Base-by-base conservation (phyloP, 2,113 vertebrate species). In the Pardalotus punctatus region DNA sequence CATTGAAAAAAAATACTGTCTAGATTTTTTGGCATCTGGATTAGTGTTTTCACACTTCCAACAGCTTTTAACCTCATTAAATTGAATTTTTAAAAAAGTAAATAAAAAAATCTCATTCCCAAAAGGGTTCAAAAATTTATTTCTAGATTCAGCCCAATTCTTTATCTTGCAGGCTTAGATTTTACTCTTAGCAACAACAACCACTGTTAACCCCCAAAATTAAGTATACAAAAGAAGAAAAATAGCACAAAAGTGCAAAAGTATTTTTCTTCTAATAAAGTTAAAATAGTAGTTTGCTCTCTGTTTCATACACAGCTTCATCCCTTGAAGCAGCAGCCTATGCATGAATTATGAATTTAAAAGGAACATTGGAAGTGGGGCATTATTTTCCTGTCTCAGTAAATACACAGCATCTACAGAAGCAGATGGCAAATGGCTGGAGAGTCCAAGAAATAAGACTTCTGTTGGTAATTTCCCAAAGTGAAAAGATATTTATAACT, bases 351-450 rank as follows among this genome's bases (percentile, higher is more conserved):
- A 87, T 40, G 56, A 66, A 42, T 87, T 93, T 94, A 74, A 23
- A 89, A 78, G 82, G 77, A 60, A 86, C 57, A 61, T 3, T 58
- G 78, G 47, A 67, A 91, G 69, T 54, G 9, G 2, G 70, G 61
- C 61, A 91, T 60, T 51, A 67, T 81, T 71, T 51, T 33, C 72
- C 7, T 50, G 31, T 40, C 48, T 36, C 86, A 94, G 80, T 81
- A 89, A 89, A 91, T 43, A 51, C 38, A 88, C 9, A 79, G 27
- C 81, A 71, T 62, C 77, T 54, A 80, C 69, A 89, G 56, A 57
- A 92, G 60, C 92, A 96, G 92, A 87, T 64, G 73, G 72, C 31
- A 91, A 96, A 91, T 43, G 81, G 92, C 47, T 93, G 56, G 27
- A 16, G 79, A 93, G 89, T 28, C 92, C 73, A 97, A 93, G 65